Conservation (phyloP, 2,888 invertebrate genomes). For the Antheraea yamamai region DNA sequence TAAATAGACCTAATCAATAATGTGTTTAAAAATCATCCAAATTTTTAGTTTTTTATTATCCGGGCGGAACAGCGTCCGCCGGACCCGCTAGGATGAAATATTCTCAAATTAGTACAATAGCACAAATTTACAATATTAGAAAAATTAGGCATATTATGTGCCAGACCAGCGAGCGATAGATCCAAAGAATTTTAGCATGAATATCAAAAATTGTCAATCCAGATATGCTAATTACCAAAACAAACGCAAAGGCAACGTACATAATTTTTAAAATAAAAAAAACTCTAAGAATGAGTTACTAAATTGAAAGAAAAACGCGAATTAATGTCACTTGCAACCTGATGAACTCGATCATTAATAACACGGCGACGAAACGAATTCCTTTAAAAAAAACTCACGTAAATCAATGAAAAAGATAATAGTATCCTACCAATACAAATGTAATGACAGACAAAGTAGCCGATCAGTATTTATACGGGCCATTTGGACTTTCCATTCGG, state of each 20-base stretch:
- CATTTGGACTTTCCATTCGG: slow-evolving; percentile 49
- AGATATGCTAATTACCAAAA: background rate
- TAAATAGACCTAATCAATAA: no score
- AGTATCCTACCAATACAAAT: slow-evolving; percentile 41
- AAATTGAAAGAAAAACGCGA: background rate
- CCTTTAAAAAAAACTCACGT: background rate
- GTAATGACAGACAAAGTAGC: slow-evolving; percentile 33
- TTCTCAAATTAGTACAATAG: no score
- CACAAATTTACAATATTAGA: no score
- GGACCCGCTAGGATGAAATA: no score
- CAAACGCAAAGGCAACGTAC: background rate
- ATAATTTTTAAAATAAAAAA: background rate
- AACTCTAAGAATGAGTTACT: background rate
- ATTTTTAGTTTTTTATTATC: no score
- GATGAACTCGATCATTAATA: background rate
- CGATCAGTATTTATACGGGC: slow-evolving; percentile 41
- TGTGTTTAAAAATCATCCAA: no score
- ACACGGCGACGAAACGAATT: background rate
- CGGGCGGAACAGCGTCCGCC: no score
- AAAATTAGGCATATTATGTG: no score
- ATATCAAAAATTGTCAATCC: no score
- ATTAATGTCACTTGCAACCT: background rate
- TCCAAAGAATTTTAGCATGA: no score
- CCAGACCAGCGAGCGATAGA: no score
- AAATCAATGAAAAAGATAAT: slow-evolving; percentile 16